Evolutionary conservation across 2,888 invertebrate genomes (phyloP).

Genomic region (Lordiphosa andalusiaca): DNA sequence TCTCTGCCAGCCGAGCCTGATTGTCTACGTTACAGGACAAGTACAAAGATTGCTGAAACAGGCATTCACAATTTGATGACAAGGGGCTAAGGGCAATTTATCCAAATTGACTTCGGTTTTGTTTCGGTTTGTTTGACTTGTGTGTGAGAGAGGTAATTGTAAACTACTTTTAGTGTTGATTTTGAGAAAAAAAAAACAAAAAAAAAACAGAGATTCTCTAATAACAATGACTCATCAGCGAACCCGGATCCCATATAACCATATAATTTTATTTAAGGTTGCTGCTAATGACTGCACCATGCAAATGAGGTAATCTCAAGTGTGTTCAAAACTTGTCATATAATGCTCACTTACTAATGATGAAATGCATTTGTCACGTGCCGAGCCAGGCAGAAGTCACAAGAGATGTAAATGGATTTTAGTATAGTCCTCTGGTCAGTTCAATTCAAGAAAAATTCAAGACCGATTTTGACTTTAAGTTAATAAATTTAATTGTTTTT

Average conservation of each 20-base stretch:
- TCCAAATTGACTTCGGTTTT: slow-evolving; percentile 37
- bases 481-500: no score
- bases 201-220: no score
- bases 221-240: no score
- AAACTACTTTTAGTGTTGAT: not conserved
- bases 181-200: no score
- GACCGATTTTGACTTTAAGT: no score
- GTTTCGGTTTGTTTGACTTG: slow-evolving; percentile 34
- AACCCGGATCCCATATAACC: no score
- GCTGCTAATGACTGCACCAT: slow-evolving; percentile 6
- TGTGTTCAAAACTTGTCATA: slow-evolving; percentile 6
- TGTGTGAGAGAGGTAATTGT: slow-evolving; percentile 23
- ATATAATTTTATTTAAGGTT: slow-evolving; percentile 9
- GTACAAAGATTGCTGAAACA: not conserved
- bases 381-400: no score
- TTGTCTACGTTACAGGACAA: slow-evolving; percentile 1
- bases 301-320: slow-evolving; percentile 10
- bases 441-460: no score
- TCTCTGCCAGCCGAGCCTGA: slow-evolving; percentile 32
- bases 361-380: no score
- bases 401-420: no score
- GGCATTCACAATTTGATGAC: slow-evolving; percentile 35
- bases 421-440: no score
- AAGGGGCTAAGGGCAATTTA: slow-evolving; percentile 42
- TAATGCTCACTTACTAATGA: slow-evolving; percentile 5